Evolutionary conservation across 2,888 invertebrate genomes (phyloP).

Genomic region (Beris chalybata): DNA sequence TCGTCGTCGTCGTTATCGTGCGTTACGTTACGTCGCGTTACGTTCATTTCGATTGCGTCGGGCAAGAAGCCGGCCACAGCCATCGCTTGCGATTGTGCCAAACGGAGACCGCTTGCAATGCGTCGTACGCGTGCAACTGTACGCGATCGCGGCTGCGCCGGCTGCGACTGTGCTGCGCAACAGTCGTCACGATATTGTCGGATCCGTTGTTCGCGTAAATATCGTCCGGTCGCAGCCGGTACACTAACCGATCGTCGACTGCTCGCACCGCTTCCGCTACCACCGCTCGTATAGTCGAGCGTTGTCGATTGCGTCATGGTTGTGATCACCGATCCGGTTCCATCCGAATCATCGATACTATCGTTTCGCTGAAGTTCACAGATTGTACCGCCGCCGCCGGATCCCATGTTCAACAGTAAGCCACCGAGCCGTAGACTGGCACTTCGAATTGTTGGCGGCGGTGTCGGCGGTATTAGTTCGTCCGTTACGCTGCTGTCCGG

Average conservation of each 20-base stretch:
- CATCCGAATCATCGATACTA: constrained; percentile 45
- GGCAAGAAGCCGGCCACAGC: constrained; percentile 69
- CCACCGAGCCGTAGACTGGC: constrained; percentile 45
- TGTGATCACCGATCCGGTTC: constrained; percentile 45
- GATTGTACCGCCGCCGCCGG: not conserved
- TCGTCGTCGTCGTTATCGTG: not conserved
- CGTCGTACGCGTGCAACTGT: constrained; percentile 52
- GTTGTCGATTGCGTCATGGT: constrained; percentile 47
- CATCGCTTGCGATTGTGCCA: constrained; percentile 73
- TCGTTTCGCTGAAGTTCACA: constrained; percentile 42
- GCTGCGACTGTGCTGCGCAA: too few species aligned
- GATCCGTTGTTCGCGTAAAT: constrained; percentile 2
- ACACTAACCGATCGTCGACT: constrained; percentile 11
- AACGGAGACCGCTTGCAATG: constrained; percentile 69
- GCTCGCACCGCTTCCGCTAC: constrained; percentile 37
- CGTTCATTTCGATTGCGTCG: constrained; percentile 45
- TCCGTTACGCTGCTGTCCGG: constrained; percentile 41
- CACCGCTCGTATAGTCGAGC: constrained; percentile 41
- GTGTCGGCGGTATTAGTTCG: constrained; percentile 66
- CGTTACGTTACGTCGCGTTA: not conserved
- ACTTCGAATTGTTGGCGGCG: constrained; percentile 57
- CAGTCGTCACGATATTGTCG: too few species aligned
- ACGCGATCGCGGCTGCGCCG: not conserved
- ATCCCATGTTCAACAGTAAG: constrained; percentile 27
- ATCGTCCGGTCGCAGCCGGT: not conserved